phyloP scores from a whole-genome alignment of 1,140 invertebrate species.

The Cecropterus lyciades region DNA sequence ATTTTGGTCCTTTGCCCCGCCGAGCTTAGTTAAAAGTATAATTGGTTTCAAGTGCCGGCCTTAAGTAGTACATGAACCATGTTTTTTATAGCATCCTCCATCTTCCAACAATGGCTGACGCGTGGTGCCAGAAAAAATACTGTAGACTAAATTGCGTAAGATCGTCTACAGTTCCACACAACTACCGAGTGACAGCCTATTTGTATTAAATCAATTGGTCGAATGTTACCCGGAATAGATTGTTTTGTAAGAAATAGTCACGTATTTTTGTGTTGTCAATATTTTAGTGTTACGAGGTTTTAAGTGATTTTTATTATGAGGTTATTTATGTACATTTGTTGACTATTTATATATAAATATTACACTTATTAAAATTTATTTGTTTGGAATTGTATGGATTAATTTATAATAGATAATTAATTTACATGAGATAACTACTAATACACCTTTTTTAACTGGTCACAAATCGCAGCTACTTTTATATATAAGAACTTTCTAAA shows the following conservation, averaged over 20 bases:
- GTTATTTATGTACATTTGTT: not conserved
- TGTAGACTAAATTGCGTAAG: constrained; percentile 34
- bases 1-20: constrained; percentile 53
- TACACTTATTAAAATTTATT: no score
- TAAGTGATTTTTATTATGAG: not conserved
- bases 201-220: constrained; percentile 53
- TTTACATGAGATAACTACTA: no score
- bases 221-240: constrained; percentile 29
- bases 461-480: no score
- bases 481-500: no score
- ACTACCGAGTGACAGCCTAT: constrained; percentile 49
- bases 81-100: constrained; percentile 60
- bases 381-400: no score
- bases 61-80: constrained; percentile 63
- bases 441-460: no score
- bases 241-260: not conserved
- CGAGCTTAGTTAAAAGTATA: constrained; percentile 68
- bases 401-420: no score
- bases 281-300: constrained; percentile 22
- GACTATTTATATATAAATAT: no score
- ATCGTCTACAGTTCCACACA: constrained; percentile 18
- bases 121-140: constrained; percentile 46
- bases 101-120: constrained; percentile 57
- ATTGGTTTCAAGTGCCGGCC: constrained; percentile 70
- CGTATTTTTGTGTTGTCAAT: constrained; percentile 9